Evolutionary conservation across 1,140 invertebrate species (phyloP).

Genomic region (Nebria ingens): DNA sequence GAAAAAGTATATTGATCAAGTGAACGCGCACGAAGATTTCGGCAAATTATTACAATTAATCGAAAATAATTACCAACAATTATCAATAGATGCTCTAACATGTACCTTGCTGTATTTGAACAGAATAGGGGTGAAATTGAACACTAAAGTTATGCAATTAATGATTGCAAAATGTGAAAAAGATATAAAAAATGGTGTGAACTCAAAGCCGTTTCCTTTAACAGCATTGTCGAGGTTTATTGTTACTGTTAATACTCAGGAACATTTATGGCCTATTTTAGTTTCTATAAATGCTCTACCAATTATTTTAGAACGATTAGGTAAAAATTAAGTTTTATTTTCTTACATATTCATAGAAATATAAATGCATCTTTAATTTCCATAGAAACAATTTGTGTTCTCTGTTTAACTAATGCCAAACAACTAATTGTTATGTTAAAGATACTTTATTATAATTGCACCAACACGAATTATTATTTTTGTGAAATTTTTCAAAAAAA

Average conservation of each 20-base stretch:
- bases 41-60: neutral
- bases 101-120: conserved; percentile 6
- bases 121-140: conserved; percentile 10
- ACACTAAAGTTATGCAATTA: neutral
- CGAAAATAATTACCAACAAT: neutral
- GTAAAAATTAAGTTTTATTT: neutral
- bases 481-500: too few species aligned
- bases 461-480: too few species aligned
- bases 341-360: neutral
- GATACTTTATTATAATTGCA: too few species aligned
- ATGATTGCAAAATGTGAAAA: neutral
- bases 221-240: neutral
- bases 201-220: neutral
- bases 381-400: too few species aligned
- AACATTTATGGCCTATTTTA: conserved; percentile 12
- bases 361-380: neutral
- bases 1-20: neutral
- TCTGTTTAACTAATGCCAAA: neutral
- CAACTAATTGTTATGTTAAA: too few species aligned
- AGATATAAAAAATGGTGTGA: neutral
- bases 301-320: conserved; percentile 2
- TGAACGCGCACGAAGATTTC: conserved; percentile 12
- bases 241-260: neutral
- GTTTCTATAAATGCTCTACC: neutral
- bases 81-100: conserved; percentile 10